Percentiles rank a stretch among this genome's conserved stretches.
Conservation (phyloP, 2,113 vertebrate genomes). For the Gyps fulvus region DNA sequence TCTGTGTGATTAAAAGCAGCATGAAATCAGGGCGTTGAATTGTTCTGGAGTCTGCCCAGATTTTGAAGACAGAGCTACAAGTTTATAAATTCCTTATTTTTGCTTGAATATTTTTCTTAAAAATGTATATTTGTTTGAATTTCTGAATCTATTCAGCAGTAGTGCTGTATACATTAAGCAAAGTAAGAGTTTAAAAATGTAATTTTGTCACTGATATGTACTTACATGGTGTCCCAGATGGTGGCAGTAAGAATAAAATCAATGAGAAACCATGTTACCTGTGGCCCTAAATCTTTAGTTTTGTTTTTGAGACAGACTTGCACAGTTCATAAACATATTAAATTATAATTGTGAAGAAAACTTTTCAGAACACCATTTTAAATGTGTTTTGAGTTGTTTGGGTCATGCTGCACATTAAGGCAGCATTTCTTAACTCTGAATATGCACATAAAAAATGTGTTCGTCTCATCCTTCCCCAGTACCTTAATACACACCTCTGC, state of each 20-base stretch:
- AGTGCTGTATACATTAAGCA: not conserved
- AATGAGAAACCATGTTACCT: not conserved
- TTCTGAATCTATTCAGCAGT: not conserved
- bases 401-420: not conserved
- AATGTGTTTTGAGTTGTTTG: not conserved
- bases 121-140: not conserved
- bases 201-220: not conserved
- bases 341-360: not conserved
- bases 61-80: not conserved
- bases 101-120: not conserved
- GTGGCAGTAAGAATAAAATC: conserved; percentile 5
- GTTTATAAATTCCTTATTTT: not conserved
- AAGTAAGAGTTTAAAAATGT: not conserved
- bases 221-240: not conserved
- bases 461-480: not conserved
- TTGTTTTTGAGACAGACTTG: not conserved
- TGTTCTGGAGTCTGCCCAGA: not conserved
- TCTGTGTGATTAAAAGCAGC: not conserved
- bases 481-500: not conserved
- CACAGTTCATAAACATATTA: not conserved
- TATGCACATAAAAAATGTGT: accelerated
- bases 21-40: not conserved
- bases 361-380: not conserved
- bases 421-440: not conserved
- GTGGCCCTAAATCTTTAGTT: not conserved